phyloP scores from a whole-genome alignment of 2,113 vertebrate species.

The Dasyornis broadbenti region DNA sequence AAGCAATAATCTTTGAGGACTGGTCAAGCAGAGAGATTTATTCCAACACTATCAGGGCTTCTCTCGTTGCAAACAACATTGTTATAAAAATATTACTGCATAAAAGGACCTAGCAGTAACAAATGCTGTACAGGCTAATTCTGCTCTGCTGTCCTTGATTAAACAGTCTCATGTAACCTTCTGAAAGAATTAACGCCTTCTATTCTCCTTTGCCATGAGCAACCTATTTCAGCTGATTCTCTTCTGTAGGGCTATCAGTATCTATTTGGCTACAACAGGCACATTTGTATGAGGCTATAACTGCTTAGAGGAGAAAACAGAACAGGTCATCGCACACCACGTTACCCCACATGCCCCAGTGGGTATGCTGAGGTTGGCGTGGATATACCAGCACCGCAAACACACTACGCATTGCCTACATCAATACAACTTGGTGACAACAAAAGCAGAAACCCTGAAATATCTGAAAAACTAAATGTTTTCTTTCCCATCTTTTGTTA shows the following conservation, averaged over 20 bases:
- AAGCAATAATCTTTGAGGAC: neutral
- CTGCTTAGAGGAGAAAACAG: neutral
- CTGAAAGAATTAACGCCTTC: neutral
- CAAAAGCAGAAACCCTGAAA: neutral
- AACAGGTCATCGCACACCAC: neutral
- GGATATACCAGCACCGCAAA: neutral
- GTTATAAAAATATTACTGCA: neutral
- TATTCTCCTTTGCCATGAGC: neutral
- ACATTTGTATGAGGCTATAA: neutral
- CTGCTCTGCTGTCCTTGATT: neutral
- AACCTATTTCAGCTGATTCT: neutral
- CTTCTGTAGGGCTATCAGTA: neutral
- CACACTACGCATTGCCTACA: neutral
- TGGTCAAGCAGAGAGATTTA: neutral
- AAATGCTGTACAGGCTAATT: neutral
- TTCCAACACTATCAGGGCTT: neutral
- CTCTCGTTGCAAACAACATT: neutral
- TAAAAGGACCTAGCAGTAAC: neutral
- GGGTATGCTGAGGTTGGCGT: neutral
- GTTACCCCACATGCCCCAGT: neutral
- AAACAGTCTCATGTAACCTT: neutral
- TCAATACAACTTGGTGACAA: neutral
- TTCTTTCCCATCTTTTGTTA: neutral
- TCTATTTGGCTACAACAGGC: neutral
- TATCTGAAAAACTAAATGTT: neutral